phyloP scores from a whole-genome alignment of 1,140 invertebrate genomes.

The Prorops nasuta region DNA sequence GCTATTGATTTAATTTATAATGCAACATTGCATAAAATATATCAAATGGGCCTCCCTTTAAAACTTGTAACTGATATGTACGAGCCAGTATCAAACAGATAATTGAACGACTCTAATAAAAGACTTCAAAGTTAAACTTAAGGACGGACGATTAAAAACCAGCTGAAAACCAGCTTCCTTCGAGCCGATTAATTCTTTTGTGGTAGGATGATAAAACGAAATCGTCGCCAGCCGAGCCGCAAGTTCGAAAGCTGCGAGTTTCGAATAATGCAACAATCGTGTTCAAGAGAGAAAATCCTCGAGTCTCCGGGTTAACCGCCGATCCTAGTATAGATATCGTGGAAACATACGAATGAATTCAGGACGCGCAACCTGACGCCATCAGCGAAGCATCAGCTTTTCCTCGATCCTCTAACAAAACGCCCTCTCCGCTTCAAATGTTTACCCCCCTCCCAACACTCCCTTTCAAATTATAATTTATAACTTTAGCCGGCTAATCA shows the following conservation, averaged over 20 bases:
- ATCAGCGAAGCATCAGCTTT: conserved; percentile 25
- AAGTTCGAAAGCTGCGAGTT: conserved; percentile 48
- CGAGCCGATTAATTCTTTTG: conserved; percentile 33
- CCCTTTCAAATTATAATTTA: not conserved
- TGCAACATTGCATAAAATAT: not conserved
- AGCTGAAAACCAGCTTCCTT: conserved; percentile 22
- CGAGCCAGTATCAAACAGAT: not conserved
- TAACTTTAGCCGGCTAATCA: not conserved
- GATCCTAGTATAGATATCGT: conserved; percentile 16
- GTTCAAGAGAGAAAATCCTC: conserved; percentile 31
- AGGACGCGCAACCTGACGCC: conserved; percentile 22
- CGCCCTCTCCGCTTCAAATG: too few species aligned
- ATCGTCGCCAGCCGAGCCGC: conserved; percentile 21
- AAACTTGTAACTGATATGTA: too few species aligned
- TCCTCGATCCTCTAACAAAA: not conserved
- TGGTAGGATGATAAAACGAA: conserved; percentile 17
- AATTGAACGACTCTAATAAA: not conserved
- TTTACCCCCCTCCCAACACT: not conserved
- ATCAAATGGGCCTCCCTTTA: not conserved
- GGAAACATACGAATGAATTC: conserved; percentile 26
- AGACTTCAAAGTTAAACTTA: not conserved
- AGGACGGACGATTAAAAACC: not conserved
- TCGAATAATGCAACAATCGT: conserved; percentile 53
- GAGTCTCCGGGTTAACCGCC: conserved; percentile 23
- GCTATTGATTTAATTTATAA: not conserved